Conservation (phyloP, 2,113 vertebrate genomes). For the Hyla sarda region DNA sequence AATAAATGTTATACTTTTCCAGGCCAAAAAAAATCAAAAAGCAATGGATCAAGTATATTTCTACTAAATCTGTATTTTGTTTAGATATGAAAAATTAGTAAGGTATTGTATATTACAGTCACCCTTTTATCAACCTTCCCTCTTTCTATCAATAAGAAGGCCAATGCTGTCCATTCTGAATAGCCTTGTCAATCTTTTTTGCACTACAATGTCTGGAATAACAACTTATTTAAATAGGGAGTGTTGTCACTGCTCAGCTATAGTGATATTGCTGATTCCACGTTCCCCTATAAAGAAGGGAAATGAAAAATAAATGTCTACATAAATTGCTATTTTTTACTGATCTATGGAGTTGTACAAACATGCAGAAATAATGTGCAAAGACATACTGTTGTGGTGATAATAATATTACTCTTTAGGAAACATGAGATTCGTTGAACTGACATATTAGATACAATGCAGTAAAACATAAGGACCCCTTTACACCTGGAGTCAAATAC, state of each 20-base stretch:
- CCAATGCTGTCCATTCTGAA: not conserved
- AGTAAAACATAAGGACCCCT: not conserved
- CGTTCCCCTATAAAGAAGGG: not conserved
- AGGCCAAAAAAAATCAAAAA: no score
- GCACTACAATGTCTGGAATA: not conserved
- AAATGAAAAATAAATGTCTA: not conserved
- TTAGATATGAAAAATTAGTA: not conserved
- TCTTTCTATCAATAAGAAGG: not conserved
- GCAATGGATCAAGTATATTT: no score
- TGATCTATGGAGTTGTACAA: not conserved
- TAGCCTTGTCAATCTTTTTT: not conserved
- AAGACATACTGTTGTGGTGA: not conserved
- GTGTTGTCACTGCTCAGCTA: not conserved
- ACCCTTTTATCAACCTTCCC: no score
- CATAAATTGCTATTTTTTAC: not conserved
- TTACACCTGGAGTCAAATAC: slow-evolving; percentile 55
- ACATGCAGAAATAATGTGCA: not conserved
- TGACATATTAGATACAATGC: slow-evolving; percentile 43
- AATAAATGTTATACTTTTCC: no score
- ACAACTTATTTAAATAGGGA: no score
- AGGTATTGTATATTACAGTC: no score
- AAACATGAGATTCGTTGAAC: slow-evolving; percentile 8
- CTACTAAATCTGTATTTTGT: not conserved
- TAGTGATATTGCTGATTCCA: not conserved
- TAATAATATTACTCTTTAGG: not conserved